Evolutionary conservation across 1,140 invertebrate genomes (phyloP), one percentile per base, ranked within the genome.

Genomic region (Drosophila hydei): DNA sequence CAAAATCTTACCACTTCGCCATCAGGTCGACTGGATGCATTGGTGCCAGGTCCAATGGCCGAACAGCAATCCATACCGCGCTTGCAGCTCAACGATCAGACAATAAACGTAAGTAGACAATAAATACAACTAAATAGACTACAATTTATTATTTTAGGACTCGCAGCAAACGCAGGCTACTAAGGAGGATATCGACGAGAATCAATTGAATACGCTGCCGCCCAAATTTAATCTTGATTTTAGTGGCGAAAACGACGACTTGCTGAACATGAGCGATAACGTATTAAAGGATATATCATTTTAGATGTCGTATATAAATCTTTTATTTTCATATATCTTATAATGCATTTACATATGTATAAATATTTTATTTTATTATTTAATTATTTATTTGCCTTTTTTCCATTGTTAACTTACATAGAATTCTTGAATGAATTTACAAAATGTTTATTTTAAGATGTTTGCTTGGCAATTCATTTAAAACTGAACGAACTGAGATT

Each of bases 1-100:
- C 64, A 79, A 0, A 91, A 91, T 68, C 69, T 91, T 0, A 91
- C 84, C 40, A 91, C 90, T 14, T 90, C 87, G 43, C 90, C 90
- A 1, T 91, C 90, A 6, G 90, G 90, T 2, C 75, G 90, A 2
- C 59, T 91, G 16, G 90, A 91, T 61, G 67, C 88, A 1, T 58
- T 91, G 16, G 85, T 91, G 1, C 9, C 72, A 6, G 63, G 42
- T 18, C 70, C 78, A 0, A n/a, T 43, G 6, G 7, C 25, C 8
- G 62, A 75, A 3, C 19, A 14, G 38, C 38, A 52, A 25, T 7
- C n/a, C 5, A 2, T 64, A 18, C 84, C 89, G 1, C 73, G 65
- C 12, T 8, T 90, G 4, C 52, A 38, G 11, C 59, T 75, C 4
- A 88, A 90, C 36, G 85, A 90, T 59, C 16, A 63, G 12, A 64